Base-by-base conservation (phyloP, 1,140 invertebrate genomes). In the Drosophila auraria region DNA sequence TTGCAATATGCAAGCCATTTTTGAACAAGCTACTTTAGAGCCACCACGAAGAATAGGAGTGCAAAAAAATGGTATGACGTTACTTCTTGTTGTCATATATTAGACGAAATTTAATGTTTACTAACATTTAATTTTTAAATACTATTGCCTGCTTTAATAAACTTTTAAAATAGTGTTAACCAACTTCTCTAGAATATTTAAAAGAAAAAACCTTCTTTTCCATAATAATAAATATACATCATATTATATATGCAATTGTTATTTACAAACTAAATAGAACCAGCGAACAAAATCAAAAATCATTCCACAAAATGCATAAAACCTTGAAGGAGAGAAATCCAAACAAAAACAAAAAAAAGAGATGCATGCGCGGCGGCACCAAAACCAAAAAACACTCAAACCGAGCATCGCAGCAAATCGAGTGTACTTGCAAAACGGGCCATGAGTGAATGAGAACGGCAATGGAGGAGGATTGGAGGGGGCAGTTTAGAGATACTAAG, bases 291-390 rank as follows among this genome's bases (percentile, higher is more conserved):
- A 38, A 60, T 25, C 9, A 50, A 73, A 72, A 72, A 72, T 51
- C 68, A 72, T 72, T 73, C 70, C 47, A 72, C 62, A 71, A 71
- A 71, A 71, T 71, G 68, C 68, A 47, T 69, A 27, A 54, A 56
- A 69, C 68, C 63, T 71, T 44, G 27, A 53, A 53, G 27, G 30
- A 56, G 53, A 38, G 12, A 38, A 36, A 56, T 38, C 33, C 8
- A 36, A 14, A 36, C 12, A 23, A 23, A 23, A 14, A 36, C 42
- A 23, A 38, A 27, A 38, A 38, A n/a, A 47, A 14, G 25, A 38
- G 30, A 72, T 73, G 54, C 70, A 73, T 60, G 70, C 69, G 68
- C 54, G 54, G 68, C 33, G 54, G 70, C 68, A 60, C 68, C 68
- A 71, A 73, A 73, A 61, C 68, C 56, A 61, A 73, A 50, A 11